Base-by-base conservation (phyloP, 2,113 vertebrate genomes). In the Gambusia holbrooki region DNA sequence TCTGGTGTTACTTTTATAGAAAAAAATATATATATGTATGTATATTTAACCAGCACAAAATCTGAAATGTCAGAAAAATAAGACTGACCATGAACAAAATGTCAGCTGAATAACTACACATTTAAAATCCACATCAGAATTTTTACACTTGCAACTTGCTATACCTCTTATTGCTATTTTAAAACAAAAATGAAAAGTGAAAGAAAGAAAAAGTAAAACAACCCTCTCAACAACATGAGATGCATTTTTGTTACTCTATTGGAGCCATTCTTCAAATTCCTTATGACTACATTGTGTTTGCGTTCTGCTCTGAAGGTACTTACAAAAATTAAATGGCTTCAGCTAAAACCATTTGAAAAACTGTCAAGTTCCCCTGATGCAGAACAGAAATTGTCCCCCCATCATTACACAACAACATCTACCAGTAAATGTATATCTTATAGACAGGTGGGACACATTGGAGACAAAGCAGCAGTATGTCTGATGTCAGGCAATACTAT, bases 321-420 rank as follows among this genome's bases (percentile, higher is more conserved):
- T 30, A 3, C 29, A 67, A 60, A 66, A 66, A 66, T 70, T 51
- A 76, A 86, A 80, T 81, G 27, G 72, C 65, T 85, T 66, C 6
- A 69, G 51, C 73, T 65, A 5, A 82, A 69, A 40, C 35, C 27
- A 29, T 69, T 63, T 51, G 71, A 14, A 83, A 37, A 25, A 35
- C 61, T 51, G 45, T 17, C 64, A 62, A 51, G 66, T 77, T 74
- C 82, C 62, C 69, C 25, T 35, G 66, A 81, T 48, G 68, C 63
- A 76, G 42, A 81, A 45, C 61, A 80, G 73, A 69, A 40, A 74
- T 80, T 37, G 9, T 69, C 66, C 79, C 77, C 83, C 77, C 73
- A 77, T 81, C 69, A 74, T 75, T 79, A 60, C 71, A 51, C 71
- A 22, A 28, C 45, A 66, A 74, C 19, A 13, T 73, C 74, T 63